Evolutionary conservation across 1,140 invertebrate genomes (phyloP), one percentile per base, ranked within the genome.

Genomic region (Globodera ellingtonae): DNA sequence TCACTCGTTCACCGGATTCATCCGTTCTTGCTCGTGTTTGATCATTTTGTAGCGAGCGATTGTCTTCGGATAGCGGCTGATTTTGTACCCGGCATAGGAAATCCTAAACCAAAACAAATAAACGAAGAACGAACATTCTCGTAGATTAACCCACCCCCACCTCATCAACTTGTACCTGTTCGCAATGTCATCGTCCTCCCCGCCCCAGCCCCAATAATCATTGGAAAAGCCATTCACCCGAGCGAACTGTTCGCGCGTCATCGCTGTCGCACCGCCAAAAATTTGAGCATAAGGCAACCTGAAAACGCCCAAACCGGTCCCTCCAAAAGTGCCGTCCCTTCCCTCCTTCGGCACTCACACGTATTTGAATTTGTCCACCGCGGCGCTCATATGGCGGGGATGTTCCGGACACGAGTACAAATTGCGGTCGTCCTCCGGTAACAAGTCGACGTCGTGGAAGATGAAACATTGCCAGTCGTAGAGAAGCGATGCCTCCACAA

Each of bases 371-470:
- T 93, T 94, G 91, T 98, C 94, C 52, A 98, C 93, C 13, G 95
- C 94, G 0, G 95, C 95, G 52, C 95, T 96, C 94, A 98, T 95
- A 89, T 89, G 88, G 7, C 88, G 59, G 13, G 96, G 96, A 87
- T 95, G 94, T 82, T 92, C 91, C 3, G 94, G 93, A 89, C 97
- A 98, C 18, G 93, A 94, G 91, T 98, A 98, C 71, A 97, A 92
- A 90, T 98, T 97, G 4, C 93, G 92, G 77, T 93, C 92, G 90
- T 94, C 94, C 83, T 97, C 92, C 13, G 96, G 96, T 78, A 98
- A 91, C 7, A 98, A 89, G 91, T 98, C 96, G 66, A 98, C 94
- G 89, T 98, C 96, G 90, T 98, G 96, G 86, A 98, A 94, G 73
- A 98, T 93, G 71, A 97, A 93, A 88, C 97, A 98, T 46, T 94